Conservation (phyloP, 2,797 vertebrate species). For the Pristis pectinata region DNA sequence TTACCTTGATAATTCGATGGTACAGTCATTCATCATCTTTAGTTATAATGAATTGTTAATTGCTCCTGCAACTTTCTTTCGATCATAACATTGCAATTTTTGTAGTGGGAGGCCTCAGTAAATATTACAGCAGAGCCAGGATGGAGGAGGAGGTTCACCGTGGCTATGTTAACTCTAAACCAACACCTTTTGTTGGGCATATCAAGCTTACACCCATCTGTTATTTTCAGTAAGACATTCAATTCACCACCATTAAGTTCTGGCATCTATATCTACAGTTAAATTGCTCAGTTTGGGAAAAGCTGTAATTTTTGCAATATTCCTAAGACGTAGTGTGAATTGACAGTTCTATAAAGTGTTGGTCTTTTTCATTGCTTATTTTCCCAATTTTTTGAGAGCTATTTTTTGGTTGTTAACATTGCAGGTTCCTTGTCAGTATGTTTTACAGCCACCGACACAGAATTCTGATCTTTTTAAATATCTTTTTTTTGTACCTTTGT, state of each 20-base stretch:
- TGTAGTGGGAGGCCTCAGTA: neutral
- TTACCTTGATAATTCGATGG: neutral
- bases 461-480: neutral
- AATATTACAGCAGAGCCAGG: neutral
- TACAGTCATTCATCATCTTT: neutral
- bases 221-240: neutral
- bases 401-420: neutral
- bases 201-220: neutral
- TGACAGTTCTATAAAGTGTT: neutral
- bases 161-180: neutral
- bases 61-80: neutral
- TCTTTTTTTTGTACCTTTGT: neutral
- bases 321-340: neutral
- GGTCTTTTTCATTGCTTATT: neutral
- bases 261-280: too few species aligned
- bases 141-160: neutral
- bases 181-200: neutral
- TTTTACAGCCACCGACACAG: neutral
- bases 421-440: neutral
- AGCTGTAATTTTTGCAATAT: neutral
- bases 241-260: neutral
- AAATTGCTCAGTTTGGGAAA: neutral
- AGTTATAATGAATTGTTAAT: neutral
- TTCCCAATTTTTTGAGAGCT: neutral
- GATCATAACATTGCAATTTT: neutral